phyloP scores from a whole-genome alignment of 1,140 invertebrate species.

The Bursaphelenchus mucronatus region DNA sequence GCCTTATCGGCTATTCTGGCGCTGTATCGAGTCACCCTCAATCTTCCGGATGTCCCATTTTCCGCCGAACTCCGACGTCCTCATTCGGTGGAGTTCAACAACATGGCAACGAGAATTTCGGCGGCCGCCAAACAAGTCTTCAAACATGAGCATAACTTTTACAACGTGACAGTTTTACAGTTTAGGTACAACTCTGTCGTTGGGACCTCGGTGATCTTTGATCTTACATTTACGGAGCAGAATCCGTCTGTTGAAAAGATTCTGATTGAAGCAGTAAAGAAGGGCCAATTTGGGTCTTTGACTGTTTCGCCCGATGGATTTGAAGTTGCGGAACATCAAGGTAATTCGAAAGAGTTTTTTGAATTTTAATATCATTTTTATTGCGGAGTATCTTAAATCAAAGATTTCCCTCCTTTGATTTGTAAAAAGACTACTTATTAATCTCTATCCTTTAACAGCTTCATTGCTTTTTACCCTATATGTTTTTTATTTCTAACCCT shows the following conservation, averaged over 20 bases:
- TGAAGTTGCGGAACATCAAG: constrained; percentile 33
- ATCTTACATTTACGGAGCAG: constrained; percentile 33
- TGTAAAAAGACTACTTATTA: not conserved
- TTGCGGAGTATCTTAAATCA: constrained; percentile 4
- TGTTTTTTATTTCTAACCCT: constrained; percentile 11
- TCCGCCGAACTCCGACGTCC: constrained; percentile 18
- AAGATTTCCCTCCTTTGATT: constrained; percentile 15
- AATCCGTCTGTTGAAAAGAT: constrained; percentile 22
- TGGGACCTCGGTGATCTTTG: constrained; percentile 40
- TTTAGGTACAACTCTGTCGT: constrained; percentile 36
- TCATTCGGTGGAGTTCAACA: constrained; percentile 21
- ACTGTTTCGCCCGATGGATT: constrained; percentile 36
- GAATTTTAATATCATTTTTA: constrained; percentile 5
- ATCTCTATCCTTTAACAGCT: not conserved
- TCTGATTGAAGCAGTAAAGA: constrained; percentile 22
- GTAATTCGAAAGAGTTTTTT: constrained; percentile 19
- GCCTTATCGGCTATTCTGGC: constrained; percentile 3
- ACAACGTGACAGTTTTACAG: constrained; percentile 26
- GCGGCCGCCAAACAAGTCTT: constrained; percentile 20
- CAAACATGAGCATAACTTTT: constrained; percentile 1
- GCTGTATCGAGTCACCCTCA: constrained; percentile 32
- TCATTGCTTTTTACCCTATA: constrained; percentile 1
- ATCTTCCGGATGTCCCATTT: constrained; percentile 39
- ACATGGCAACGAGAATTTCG: constrained; percentile 5
- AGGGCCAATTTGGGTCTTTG: constrained; percentile 31